These are phyloP conservation scores for Drosophila orena DNA, from an alignment of 1,140 invertebrate species.

Conservation along the genomic window DNA sequence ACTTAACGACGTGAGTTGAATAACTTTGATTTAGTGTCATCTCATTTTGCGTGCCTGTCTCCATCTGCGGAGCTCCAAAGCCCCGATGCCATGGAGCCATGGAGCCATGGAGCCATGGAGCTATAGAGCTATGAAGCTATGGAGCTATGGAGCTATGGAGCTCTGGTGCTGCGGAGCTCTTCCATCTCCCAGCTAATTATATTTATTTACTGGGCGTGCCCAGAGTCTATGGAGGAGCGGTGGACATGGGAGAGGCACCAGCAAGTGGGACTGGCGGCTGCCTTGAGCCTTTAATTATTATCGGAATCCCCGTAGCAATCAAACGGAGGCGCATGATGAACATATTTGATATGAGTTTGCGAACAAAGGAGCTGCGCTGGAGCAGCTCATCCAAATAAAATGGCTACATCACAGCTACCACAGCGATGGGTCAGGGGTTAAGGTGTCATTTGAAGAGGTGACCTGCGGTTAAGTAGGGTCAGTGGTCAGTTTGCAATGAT, in stretches of 20 bases:
- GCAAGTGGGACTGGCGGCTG: conserved; percentile 30
- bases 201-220: conserved; percentile 72
- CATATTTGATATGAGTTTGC: conserved; percentile 52
- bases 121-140: background rate
- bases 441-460: background rate
- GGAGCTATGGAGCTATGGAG: background rate
- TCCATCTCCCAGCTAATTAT: conserved; percentile 64
- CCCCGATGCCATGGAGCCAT: background rate
- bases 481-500: background rate
- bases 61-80: background rate
- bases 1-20: conserved; percentile 82
- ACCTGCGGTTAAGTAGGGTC: background rate
- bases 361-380: conserved; percentile 4
- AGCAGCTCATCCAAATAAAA: background rate
- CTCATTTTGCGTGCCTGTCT: conserved; percentile 62
- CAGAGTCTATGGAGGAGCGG: conserved; percentile 14
- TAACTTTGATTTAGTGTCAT: conserved; percentile 83
- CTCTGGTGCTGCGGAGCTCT: background rate
- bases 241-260: background rate
- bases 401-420: background rate
- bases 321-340: conserved; percentile 52
- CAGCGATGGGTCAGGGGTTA: background rate
- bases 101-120: background rate
- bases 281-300: conserved; percentile 72
- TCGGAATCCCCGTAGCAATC: conserved; percentile 54